Evolutionary conservation across 2,888 invertebrate species (phyloP).

Genomic region (Ligdia adustata): DNA sequence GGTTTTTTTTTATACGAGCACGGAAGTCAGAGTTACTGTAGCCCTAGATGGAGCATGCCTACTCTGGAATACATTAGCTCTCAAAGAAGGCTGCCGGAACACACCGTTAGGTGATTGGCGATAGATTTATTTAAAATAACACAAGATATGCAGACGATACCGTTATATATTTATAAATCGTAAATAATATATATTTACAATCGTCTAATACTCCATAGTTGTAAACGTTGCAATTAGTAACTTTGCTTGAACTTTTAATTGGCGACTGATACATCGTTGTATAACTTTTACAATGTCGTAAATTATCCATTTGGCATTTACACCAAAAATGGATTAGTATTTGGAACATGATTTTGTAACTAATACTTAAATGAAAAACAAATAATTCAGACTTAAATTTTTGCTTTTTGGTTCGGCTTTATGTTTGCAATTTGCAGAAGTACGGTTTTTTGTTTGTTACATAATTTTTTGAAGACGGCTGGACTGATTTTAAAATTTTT

Average conservation of each 20-base stretch:
- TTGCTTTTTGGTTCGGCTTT: no score
- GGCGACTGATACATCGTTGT: conserved; percentile 19
- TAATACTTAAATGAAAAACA: conserved; percentile 3
- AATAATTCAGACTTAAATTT: conserved; percentile 1
- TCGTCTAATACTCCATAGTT: conserved; percentile 13
- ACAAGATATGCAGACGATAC: neutral
- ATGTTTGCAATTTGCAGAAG: no score
- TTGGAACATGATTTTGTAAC: conserved; percentile 13
- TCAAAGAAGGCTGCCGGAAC: no score
- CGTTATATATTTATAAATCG: conserved; percentile 8
- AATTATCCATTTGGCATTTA: conserved; percentile 26
- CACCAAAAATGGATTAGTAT: conserved; percentile 21
- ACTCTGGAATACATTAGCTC: no score
- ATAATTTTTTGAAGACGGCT: no score
- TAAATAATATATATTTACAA: conserved; percentile 14
- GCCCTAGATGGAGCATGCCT: no score
- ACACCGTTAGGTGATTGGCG: no score
- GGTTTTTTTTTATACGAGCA: neutral
- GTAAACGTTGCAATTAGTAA: conserved; percentile 22
- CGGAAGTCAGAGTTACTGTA: no score
- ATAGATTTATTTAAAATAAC: neutral
- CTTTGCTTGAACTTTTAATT: conserved; percentile 23
- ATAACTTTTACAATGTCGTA: conserved; percentile 22
- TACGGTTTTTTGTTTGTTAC: no score
- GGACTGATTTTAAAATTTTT: no score